Percentiles rank a stretch among this genome's conserved stretches.
These are phyloP conservation scores for Palythoa grandiflora DNA, from an alignment of 92 coral and sea anemone species.

Conservation along the genomic window DNA sequence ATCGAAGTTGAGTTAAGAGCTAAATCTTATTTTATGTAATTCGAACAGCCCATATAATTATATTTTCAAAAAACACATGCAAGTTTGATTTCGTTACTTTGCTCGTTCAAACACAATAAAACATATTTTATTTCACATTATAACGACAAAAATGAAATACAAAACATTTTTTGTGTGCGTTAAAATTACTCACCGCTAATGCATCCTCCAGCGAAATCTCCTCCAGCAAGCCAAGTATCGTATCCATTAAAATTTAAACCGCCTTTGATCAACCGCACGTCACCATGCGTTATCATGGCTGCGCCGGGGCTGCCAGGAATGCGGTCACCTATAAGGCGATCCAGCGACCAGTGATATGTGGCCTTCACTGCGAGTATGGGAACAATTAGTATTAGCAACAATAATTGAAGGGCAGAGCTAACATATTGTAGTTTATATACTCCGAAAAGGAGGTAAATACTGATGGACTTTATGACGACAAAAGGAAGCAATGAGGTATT, in stretches of 20 bases:
- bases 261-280: constrained; percentile 80
- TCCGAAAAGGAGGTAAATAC: too few relatives aligned
- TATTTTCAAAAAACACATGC: too few relatives aligned
- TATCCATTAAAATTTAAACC: constrained; percentile 91
- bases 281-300: constrained; percentile 91
- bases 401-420: too few relatives aligned
- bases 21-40: too few relatives aligned
- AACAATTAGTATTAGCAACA: neutral
- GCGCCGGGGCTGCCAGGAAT: constrained; percentile 94
- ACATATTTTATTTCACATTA: too few relatives aligned
- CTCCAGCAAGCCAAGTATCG: constrained; percentile 93
- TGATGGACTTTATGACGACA: neutral
- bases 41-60: too few relatives aligned
- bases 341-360: constrained; percentile 91
- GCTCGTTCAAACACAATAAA: too few relatives aligned
- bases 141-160: neutral
- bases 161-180: neutral
- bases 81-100: too few relatives aligned
- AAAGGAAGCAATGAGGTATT: neutral
- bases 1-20: too few relatives aligned
- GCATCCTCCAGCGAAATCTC: constrained; percentile 96
- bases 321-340: constrained; percentile 82
- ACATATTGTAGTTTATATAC: too few relatives aligned
- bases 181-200: constrained; percentile 78
- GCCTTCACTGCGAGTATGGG: constrained; percentile 65